Base-by-base conservation (phyloP, 92 coral and sea anemone species). In the Zoanthus solanderi region DNA sequence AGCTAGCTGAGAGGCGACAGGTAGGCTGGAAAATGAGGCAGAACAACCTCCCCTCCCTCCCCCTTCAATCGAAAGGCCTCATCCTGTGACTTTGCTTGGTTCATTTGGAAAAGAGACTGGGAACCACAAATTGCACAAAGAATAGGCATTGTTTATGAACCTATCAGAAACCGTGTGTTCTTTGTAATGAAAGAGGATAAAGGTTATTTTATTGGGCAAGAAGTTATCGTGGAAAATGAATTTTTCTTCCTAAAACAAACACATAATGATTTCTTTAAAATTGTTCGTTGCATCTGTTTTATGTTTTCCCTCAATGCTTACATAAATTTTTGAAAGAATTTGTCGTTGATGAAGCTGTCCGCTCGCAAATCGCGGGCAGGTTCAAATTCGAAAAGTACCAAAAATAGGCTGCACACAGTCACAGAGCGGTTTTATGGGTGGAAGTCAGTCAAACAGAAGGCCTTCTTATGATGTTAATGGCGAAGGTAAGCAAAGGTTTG, bases 381-480 rank as follows among this genome's bases (percentile, higher is more conserved):
- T 93, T 94, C 92, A 94, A 95, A 79, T 60, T 71, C 76, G 63
- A 44, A 71, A 72, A 63, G 53, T 58, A 67, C 79, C 90, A 94
- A 95, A 87, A 68, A 95, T 95, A 95, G 98, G 98, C 94, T 95
- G 98, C 85, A 83, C 93, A 37, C 78, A 89, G 67, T 78, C 93
- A 37, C 78, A 89, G 67, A 85, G 97, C 56, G 72, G 78, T 32
- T 86, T 95, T 28, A 94, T 94, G 98, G 98, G 98, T 76, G 98
- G 93, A 87, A 71, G 89, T 10, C 96, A 93, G 28, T 95, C 98
- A 79, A 93, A 95, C 76, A 78, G 94, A 87, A 93, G 91, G 88
- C 98, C 98, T 76, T 95, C 98, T 17, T 95, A 93, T 83, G 96
- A 95, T 91, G 98, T 90, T 60, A 93, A 93, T 73, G 98, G 98